These are phyloP conservation scores for Paelopatides confundens DNA, from an alignment of 53 echinoderm and acorn worm genomes.

Conservation along the genomic window DNA sequence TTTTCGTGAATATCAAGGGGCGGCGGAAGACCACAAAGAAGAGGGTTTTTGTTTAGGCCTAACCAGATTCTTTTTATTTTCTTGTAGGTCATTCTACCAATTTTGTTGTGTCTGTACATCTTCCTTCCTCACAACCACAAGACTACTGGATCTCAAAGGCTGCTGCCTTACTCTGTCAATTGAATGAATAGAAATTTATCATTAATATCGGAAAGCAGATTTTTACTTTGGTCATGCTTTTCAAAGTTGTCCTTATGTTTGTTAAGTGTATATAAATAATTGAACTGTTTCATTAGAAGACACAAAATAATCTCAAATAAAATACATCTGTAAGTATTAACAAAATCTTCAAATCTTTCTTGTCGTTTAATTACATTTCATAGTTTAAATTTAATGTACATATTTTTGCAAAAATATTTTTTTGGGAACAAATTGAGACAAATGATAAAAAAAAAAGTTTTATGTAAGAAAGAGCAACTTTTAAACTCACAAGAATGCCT, in stretches of 20 bases:
- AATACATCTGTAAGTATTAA: too few species aligned
- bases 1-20: too few species aligned
- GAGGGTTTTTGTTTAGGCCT: too few species aligned
- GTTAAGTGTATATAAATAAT: background rate
- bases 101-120: slow-evolving; percentile 95
- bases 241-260: background rate
- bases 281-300: background rate
- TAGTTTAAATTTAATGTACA: too few species aligned
- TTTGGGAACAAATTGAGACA: too few species aligned
- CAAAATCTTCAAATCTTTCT: too few species aligned
- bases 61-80: background rate
- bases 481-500: background rate
- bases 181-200: slow-evolving; percentile 71
- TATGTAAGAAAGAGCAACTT: background rate
- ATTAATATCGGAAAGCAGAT: background rate
- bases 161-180: slow-evolving; percentile 88
- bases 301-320: too few species aligned
- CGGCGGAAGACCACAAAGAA: too few species aligned
- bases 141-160: slow-evolving; percentile 99
- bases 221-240: background rate
- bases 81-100: slow-evolving; percentile 95
- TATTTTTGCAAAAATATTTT: too few species aligned
- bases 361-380: too few species aligned
- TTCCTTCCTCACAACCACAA: slow-evolving; percentile 89
- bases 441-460: too few species aligned